Evolutionary conservation across 2,888 invertebrate genomes (phyloP), one percentile per base, ranked within the genome.

Genomic region (Peribatodes rhomboidaria): DNA sequence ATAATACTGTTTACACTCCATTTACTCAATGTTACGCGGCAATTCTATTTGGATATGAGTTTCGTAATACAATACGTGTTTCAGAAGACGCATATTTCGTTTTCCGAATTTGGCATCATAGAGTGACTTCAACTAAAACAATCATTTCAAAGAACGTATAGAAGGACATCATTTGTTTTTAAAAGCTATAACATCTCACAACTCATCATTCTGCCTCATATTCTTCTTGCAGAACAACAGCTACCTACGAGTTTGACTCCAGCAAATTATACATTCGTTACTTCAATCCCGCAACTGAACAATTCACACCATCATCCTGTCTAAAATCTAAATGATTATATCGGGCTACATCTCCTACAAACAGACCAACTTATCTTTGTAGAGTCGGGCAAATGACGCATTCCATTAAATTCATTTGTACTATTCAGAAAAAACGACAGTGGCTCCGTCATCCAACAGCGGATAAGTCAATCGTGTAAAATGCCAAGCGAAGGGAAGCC

Each of bases 1-100:
- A 57, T 62, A 52, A 62, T 63, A 52, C 46, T 57, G 52, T 57
- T 62, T 50, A 50, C 35, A 35, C 37, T 33, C 27, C 27, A 27
- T 2, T 27, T 27, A 27, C 10, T n/a, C 44, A 18, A 27, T 35
- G 41, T 6, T 20, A 39, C 42, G 33, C 27, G 20, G 22, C 53
- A 10, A 53, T 50, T 31, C 18, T 41, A 41, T 18, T 49, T 37
- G 41, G 49, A 20, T 22, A 44, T 14, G 50, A 42, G 33, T 35
- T 6, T 58, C 33, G 42, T 35, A 59, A 59, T 52, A 42, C 42
- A 59, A 52, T 14, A 44, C 44, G 8, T 44, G 33, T 31, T 59
- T 44, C 6, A 44, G 14, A 22, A 18, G 22, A 10, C 13, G 27
- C 20, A 31, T 27, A 31, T 16, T 22, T 13, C n/a, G 16, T 41